Percentiles rank a stretch among this genome's conserved stretches.
Evolutionary conservation across 2,888 invertebrate species (phyloP).

Genomic region (Cantharis nigra): DNA sequence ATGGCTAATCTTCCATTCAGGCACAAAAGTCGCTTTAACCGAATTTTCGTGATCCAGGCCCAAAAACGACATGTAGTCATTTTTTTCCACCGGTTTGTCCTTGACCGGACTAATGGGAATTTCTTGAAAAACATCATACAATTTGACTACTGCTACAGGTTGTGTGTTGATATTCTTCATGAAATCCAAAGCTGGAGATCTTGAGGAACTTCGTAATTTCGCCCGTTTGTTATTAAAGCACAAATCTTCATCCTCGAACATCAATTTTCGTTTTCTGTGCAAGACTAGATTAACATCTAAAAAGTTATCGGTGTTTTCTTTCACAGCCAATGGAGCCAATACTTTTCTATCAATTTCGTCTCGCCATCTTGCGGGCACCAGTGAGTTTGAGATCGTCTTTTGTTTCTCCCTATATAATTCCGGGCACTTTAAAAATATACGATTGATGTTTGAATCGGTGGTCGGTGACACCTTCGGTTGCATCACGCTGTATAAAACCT

Average conservation of each 20-base stretch:
- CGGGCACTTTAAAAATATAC: slow-evolving; percentile 6
- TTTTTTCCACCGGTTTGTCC: slow-evolving; percentile 25
- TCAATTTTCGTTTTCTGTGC: slow-evolving; percentile 17
- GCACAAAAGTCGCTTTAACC: neutral
- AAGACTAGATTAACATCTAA: slow-evolving; percentile 19
- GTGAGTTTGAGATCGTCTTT: neutral
- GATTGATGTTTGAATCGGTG: slow-evolving; percentile 8
- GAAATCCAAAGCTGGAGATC: slow-evolving; percentile 10
- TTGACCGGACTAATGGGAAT: slow-evolving; percentile 12
- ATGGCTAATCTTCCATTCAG: slow-evolving; percentile 11
- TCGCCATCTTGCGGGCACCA: slow-evolving; percentile 13
- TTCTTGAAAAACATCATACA: slow-evolving; percentile 29
- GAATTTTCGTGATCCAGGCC: slow-evolving; percentile 21
- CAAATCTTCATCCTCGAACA: neutral
- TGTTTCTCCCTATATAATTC: slow-evolving; percentile 9
- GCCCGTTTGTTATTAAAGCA: slow-evolving; percentile 5
- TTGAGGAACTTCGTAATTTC: slow-evolving; percentile 4
- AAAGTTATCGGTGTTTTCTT: slow-evolving; percentile 21
- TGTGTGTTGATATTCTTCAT: neutral
- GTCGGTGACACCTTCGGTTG: neutral
- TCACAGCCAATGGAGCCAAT: slow-evolving; percentile 15
- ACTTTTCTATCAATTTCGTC: slow-evolving; percentile 12
- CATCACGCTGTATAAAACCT: neutral
- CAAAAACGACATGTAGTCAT: slow-evolving; percentile 38
- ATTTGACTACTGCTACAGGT: slow-evolving; percentile 19